Percentiles rank a stretch among this genome's conserved stretches.
Evolutionary conservation across 1,140 invertebrate species (phyloP).

Genomic region (Lucilia cuprina): DNA sequence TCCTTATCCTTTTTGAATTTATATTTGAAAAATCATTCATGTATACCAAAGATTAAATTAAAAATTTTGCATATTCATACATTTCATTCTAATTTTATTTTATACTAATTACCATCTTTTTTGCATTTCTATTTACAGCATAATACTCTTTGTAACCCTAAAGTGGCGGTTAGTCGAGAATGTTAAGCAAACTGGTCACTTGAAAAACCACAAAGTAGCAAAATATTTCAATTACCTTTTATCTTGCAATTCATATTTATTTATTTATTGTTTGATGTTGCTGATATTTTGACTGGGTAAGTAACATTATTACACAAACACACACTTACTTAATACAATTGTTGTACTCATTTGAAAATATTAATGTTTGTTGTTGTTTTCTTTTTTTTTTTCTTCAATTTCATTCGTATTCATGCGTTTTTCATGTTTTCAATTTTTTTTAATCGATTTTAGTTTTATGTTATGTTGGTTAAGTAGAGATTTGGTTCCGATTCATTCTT

Average conservation of each 20-base stretch:
- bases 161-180: not conserved
- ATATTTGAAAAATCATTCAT: not conserved
- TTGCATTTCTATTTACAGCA: not conserved
- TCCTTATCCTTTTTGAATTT: not conserved
- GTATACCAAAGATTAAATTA: not conserved
- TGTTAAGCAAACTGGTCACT: not conserved
- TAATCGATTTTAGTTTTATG: not conserved
- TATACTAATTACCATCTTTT: not conserved
- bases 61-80: not conserved
- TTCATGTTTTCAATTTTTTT: not conserved
- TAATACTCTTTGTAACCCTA: not conserved
- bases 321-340: not conserved
- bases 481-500: not conserved
- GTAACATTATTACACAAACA: not conserved
- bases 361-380: not conserved
- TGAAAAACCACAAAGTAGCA: slow-evolving; percentile 32
- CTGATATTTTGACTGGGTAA: not conserved
- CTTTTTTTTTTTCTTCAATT: too few relatives aligned
- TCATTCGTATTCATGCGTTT: not conserved
- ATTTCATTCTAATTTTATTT: not conserved
- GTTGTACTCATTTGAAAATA: not conserved
- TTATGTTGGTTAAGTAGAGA: slow-evolving; percentile 6
- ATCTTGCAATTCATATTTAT: too few relatives aligned
- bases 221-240: slow-evolving; percentile 21
- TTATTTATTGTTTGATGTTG: slow-evolving; percentile 18